Evolutionary conservation across 2,888 invertebrate genomes (phyloP).

Genomic region (Pseudoips prasinana): DNA sequence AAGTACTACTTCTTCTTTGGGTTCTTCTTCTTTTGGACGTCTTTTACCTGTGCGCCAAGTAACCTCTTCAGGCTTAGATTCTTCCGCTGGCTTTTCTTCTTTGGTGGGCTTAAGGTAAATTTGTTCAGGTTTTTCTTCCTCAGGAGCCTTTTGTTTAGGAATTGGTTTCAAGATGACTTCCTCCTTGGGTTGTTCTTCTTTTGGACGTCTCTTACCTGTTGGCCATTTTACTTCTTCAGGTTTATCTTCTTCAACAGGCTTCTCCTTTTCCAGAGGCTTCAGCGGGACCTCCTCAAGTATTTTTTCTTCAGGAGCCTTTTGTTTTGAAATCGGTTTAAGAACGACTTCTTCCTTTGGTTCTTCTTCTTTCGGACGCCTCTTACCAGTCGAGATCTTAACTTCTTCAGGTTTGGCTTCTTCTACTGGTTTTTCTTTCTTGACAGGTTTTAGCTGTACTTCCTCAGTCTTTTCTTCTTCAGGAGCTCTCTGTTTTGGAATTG

Average conservation of each 20-base stretch:
- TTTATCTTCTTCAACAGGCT: constrained; percentile 31
- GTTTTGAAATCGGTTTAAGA: constrained; percentile 29
- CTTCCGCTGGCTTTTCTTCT: constrained; percentile 38
- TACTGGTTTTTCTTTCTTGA: constrained; percentile 43
- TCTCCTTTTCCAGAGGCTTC: constrained; percentile 42
- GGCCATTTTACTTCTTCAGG: constrained; percentile 43
- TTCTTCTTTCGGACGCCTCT: constrained; percentile 42
- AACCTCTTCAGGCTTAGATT: constrained; percentile 45
- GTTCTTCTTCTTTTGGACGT: constrained; percentile 37
- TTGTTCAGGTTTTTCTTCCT: constrained; percentile 63
- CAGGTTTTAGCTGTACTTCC: constrained; percentile 46
- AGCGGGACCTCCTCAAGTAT: constrained; percentile 41
- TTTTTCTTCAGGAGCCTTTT: constrained; percentile 17
- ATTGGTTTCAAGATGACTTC: constrained; percentile 47
- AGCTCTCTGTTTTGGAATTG: constrained; percentile 42
- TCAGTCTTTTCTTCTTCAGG: constrained; percentile 55
- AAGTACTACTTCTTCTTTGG: constrained; percentile 49
- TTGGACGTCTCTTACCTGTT: constrained; percentile 24
- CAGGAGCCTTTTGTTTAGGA: constrained; percentile 33
- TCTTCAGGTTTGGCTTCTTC: constrained; percentile 60
- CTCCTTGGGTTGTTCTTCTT: constrained; percentile 47
- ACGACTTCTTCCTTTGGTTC: constrained; percentile 48
- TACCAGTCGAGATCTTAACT: constrained; percentile 26
- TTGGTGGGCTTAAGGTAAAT: constrained; percentile 41
- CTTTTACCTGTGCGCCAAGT: constrained; percentile 45